These are phyloP conservation scores for Idaea straminata DNA, from an alignment of 2,888 invertebrate species.

Conservation along the genomic window DNA sequence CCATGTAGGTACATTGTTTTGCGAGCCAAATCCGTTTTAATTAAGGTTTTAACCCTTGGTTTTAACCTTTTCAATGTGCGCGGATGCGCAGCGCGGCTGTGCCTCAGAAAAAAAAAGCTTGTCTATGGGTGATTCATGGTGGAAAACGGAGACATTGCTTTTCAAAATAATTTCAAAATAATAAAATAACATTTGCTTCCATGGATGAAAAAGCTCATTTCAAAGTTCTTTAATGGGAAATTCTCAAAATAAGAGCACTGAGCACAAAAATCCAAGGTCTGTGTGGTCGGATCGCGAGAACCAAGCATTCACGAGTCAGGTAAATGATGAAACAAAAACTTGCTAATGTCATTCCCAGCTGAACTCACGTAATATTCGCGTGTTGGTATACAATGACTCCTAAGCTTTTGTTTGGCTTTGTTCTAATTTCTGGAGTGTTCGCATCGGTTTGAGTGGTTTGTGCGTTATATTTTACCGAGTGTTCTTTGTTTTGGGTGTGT, in stretches of 20 bases:
- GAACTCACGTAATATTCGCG: slow-evolving; percentile 71
- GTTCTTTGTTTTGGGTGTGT: slow-evolving; percentile 42
- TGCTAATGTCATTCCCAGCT: slow-evolving; percentile 79
- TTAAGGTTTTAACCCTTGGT: too few relatives aligned
- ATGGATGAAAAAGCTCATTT: neutral
- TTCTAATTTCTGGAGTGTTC: slow-evolving; percentile 35
- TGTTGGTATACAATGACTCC: slow-evolving; percentile 38
- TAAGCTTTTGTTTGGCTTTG: slow-evolving; percentile 50
- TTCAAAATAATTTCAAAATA: slow-evolving; percentile 38
- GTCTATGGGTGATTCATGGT: slow-evolving; percentile 53
- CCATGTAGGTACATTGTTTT: too few relatives aligned
- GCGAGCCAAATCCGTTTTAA: too few relatives aligned
- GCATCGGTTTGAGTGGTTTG: slow-evolving; percentile 27
- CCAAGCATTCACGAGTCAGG: slow-evolving; percentile 72
- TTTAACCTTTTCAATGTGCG: neutral
- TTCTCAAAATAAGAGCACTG: slow-evolving; percentile 60
- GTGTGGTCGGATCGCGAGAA: slow-evolving; percentile 57
- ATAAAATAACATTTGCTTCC: slow-evolving; percentile 24
- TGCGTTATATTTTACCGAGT: slow-evolving; percentile 30
- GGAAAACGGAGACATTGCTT: slow-evolving; percentile 37
- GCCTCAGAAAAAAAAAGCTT: slow-evolving; percentile 9
- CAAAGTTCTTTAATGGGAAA: slow-evolving; percentile 70
- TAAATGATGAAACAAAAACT: slow-evolving; percentile 69
- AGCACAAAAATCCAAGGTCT: slow-evolving; percentile 53
- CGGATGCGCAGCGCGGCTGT: neutral